Evolutionary conservation across 1,140 invertebrate genomes (phyloP).

Genomic region (Diorhabda carinulata): DNA sequence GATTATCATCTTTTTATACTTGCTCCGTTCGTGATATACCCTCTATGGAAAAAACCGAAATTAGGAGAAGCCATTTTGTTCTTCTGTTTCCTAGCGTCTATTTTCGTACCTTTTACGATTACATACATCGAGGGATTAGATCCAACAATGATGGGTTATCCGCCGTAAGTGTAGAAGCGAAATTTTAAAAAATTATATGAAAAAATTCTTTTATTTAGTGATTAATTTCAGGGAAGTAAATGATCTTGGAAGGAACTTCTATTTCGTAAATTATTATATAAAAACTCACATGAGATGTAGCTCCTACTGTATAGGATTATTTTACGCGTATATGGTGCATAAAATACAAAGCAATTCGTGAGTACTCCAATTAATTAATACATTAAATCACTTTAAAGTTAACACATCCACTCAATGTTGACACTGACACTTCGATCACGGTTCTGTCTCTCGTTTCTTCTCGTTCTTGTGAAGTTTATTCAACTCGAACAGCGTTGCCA

Average conservation of each 20-base stretch:
- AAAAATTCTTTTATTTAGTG: too few species aligned
- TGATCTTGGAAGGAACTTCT: constrained; percentile 58
- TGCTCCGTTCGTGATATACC: constrained; percentile 70
- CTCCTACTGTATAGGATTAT: constrained; percentile 61
- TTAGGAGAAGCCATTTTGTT: constrained; percentile 56
- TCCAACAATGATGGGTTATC: constrained; percentile 62
- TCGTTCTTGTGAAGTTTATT: too few species aligned
- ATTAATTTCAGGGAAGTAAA: constrained; percentile 56
- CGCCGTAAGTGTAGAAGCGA: constrained; percentile 53
- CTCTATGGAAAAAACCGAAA: constrained; percentile 62
- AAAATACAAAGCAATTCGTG: constrained; percentile 51
- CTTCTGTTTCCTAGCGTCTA: constrained; percentile 52
- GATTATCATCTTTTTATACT: constrained; percentile 83
- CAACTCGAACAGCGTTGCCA: too few species aligned
- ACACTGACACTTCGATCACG: too few species aligned
- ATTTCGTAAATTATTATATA: constrained; percentile 61
- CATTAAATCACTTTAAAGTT: too few species aligned
- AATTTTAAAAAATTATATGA: too few species aligned
- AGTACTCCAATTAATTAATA: background rate
- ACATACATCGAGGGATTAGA: constrained; percentile 59
- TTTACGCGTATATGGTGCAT: constrained; percentile 61
- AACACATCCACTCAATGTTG: too few species aligned
- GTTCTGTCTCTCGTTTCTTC: too few species aligned
- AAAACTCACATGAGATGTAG: constrained; percentile 68
- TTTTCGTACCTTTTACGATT: constrained; percentile 59